Conservation (phyloP, 2,888 invertebrate species). For the Eurytoma adleriae region DNA sequence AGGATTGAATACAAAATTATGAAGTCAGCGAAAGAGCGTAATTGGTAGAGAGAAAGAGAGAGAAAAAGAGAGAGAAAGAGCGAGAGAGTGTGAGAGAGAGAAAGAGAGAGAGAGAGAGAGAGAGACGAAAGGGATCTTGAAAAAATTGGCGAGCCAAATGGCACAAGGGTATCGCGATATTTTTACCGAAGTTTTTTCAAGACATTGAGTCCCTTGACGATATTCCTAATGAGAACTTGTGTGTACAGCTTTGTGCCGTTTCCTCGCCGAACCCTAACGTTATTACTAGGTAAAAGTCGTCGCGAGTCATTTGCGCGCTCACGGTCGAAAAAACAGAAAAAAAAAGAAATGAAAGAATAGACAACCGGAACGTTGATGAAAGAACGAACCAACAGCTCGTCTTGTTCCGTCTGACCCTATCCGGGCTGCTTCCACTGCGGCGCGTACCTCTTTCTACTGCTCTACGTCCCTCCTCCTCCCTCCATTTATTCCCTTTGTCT, state of each 20-base stretch:
- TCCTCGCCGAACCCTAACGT: conserved; percentile 57
- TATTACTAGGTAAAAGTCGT: not conserved
- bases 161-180: conserved; percentile 66
- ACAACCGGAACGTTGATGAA: not conserved
- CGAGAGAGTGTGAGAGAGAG: conserved; percentile 10
- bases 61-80: conserved; percentile 15
- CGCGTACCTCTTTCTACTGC: conserved; percentile 17
- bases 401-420: conserved; percentile 12
- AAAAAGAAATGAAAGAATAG: not conserved
- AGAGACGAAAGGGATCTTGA: not conserved
- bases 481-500: not conserved
- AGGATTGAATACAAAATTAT: conserved; percentile 63
- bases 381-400: conserved; percentile 27
- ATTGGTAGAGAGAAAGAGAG: not conserved
- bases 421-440: conserved; percentile 12
- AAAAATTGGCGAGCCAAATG: conserved; percentile 60
- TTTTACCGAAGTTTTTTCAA: conserved; percentile 68
- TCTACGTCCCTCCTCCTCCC: not conserved
- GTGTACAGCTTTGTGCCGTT: conserved; percentile 64
- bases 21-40: too few relatives aligned
- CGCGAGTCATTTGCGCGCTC: conserved; percentile 36
- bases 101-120: not conserved
- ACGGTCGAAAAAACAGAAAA: not conserved
- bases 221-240: conserved; percentile 63
- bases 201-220: conserved; percentile 62